Base-by-base conservation (phyloP, 2,888 invertebrate species). In the Cepaea hortensis region DNA sequence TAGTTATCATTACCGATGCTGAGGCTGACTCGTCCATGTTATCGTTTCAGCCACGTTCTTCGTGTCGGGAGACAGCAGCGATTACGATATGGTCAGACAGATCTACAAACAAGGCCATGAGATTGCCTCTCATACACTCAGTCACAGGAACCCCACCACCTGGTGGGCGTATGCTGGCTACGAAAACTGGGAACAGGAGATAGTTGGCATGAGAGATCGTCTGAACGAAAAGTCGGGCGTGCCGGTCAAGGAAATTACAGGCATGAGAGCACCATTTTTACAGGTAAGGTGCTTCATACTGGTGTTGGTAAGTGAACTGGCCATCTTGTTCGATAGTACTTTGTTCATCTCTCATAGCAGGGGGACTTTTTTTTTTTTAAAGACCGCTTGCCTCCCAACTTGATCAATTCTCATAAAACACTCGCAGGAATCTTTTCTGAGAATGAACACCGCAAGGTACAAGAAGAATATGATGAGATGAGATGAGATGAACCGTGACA, bases 1-100 rank as follows among this genome's bases (percentile, higher is more conserved):
- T 20, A 18, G 5, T 15, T 18, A 68, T 68, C 68, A 20, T 68
- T 68, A 18, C 18, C 5, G 18, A n/a, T 23, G 9, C 9, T 72
- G 9, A 3, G 7, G 18, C 23, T 20, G 55, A 55, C 55, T n/a
- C 3, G 5, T n/a, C 5, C 77, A 48, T 18, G 4, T 13, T 73
- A 15, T 82, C 15, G 13, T 72, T 72, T 11, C 80, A 84, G 97
- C 11, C 98, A 98, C 1, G 76, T 99, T 99, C 96, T 99, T 98
- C 95, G 98, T 99, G 88, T 98, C 98, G 82, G 99, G 99, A 95
- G 99, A 99, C 95, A 99, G 98, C 98, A 99, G 99, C 86, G 98
- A 99, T 95, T 99, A 99, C 95, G 97, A 98, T 95, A 98, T 98
- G 96, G 98, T 99, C 89, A 98, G 98, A 95, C 98, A 98, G 95